Base-by-base conservation (phyloP, 2,888 invertebrate genomes). In the Malthinus flaveolus region DNA sequence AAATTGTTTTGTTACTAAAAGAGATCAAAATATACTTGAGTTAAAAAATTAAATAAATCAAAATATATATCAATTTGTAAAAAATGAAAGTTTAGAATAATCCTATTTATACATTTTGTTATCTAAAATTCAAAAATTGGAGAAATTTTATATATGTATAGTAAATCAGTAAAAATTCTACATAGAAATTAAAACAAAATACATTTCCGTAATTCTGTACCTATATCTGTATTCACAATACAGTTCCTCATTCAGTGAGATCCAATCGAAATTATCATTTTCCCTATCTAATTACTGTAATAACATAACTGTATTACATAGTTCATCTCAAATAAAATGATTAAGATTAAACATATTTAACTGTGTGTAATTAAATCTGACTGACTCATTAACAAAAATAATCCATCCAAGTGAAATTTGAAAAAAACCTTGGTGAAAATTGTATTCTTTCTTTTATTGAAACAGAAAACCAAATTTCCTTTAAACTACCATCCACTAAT, bases 11-110 rank as follows among this genome's bases (percentile, higher is more conserved):
- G 54, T 53, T 56, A 52, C 31, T 44, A 56, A 54, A 55, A 51
- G 48, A 60, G 53, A 61, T 57, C 57, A 56, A 61, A 61, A 57
- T 61, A 61, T 56, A 57, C 57, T 61, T 57, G 49, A 61, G 57
- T 61, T 53, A 57, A 23, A 46, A 37, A 36, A 48, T 50, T 59
- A 50, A 48, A 23, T 23, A 23, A 46, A 54, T 61, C 37, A 55
- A 65, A 42, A 64, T 62, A 64, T 62, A 64, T 66, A 64, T 64
- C 71, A 70, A 73, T 74, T 74, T 73, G 71, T 73, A 73, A 71
- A 66, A 68, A 70, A 71, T 23, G 2, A 23, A 73, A 73, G 68
- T 67, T 62, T 68, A 68, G 65, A 61, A 58, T 51, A 44, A 15
- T 50, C 59, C 55, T 37, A 48, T 61, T 54, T 58, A 56, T 57